phyloP scores from a whole-genome alignment of 1,140 invertebrate species.

The Plodia interpunctella region DNA sequence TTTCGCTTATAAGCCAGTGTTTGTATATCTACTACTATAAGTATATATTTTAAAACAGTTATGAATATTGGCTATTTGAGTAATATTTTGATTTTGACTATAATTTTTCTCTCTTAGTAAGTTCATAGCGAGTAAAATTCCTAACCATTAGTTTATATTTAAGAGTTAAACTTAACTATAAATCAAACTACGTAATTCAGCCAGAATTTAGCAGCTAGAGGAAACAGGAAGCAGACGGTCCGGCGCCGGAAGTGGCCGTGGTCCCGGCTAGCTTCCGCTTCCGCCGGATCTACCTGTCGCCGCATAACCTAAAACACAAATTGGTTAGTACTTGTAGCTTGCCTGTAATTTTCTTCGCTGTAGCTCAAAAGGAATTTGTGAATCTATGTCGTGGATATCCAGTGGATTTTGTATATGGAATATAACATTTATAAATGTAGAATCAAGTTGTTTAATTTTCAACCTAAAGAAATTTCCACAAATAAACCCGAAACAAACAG shows the following conservation, averaged over 20 bases:
- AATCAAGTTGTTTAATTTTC: neutral
- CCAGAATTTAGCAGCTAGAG: neutral
- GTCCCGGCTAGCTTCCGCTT: constrained; percentile 23
- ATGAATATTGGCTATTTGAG: too few relatives aligned
- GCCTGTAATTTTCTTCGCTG: neutral
- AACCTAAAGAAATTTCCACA: neutral
- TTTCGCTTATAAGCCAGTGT: too few relatives aligned
- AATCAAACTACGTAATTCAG: neutral
- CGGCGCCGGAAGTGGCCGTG: constrained; percentile 16
- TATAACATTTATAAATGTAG: too few relatives aligned
- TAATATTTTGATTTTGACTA: too few relatives aligned
- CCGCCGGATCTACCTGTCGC: constrained; percentile 16
- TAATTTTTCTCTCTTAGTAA: too few relatives aligned
- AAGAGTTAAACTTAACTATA: neutral
- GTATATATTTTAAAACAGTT: too few relatives aligned
- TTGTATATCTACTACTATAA: too few relatives aligned
- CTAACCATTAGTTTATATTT: too few relatives aligned
- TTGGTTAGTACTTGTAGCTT: neutral
- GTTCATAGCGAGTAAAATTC: too few relatives aligned
- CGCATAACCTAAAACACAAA: neutral
- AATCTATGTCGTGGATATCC: too few relatives aligned
- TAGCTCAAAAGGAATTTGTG: too few relatives aligned
- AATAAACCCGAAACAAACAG: constrained; percentile 10
- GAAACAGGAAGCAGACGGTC: constrained; percentile 20
- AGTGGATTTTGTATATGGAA: too few relatives aligned